Evolutionary conservation across 2,888 invertebrate species (phyloP), one percentile per base, ranked within the genome.

Genomic region (Anthrax anthrax): DNA sequence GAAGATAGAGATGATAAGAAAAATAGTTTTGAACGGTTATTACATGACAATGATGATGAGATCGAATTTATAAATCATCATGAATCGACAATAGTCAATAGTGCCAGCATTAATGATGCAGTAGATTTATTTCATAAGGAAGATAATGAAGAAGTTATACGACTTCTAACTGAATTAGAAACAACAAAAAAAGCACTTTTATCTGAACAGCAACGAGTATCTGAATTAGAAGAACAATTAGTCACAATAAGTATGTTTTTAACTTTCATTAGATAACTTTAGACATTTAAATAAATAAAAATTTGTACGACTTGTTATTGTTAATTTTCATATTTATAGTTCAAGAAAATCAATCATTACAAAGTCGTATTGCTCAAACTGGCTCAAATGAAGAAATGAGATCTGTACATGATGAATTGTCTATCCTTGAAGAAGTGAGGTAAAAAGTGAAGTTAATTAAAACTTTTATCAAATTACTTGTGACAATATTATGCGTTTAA

Each of bases 381-480:
- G 63, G 60, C 56, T 74, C 76, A 60, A 84, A 83, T 44, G 81
- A 84, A 55, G 84, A 85, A 59, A 80, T 85, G 63, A 85, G 84
- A 63, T 82, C 80, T 45, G 77, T 84, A 68, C 86, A 88, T 56
- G 87, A 88, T 58, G 88, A 88, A 65, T 77, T 88, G 58, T 80
- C 78, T 46, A 81, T 84, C 53, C 73, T 87, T 55, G 87, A 88
- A 62, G 87, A 88, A 82, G 84, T 87, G 55, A 78, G 86, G 84
- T 85, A 71, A 63, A 64, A 52, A 43, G 12, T 6, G 23, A 23
- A 23, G 8, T 23, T 23, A 6, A 23, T 6, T 6, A 6, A 6
- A 23, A 23, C 4, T 23, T 23, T 6, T 8, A 6, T 23, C 8
- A 23, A 4, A 6, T 6, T 23, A 8, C 8, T 6, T 23, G 8